Percentiles rank a stretch among this genome's conserved stretches.
Conservation (phyloP, 2,113 vertebrate species). For the Eulacestoma nigropectus region DNA sequence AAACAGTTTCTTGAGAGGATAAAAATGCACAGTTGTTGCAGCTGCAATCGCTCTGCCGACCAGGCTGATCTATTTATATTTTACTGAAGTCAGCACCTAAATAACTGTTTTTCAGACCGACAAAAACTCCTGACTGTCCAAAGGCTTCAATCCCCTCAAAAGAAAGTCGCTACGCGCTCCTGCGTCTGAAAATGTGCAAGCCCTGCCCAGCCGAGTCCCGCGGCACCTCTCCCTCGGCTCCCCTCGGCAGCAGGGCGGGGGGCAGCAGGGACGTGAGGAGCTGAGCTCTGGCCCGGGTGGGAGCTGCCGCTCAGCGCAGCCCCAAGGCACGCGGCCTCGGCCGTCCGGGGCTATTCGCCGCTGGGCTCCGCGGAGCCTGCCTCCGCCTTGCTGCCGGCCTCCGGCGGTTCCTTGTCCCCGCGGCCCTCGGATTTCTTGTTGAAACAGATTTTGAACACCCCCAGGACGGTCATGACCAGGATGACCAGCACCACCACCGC, state of each 20-base stretch:
- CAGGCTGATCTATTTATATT: neutral
- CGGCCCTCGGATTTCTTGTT: neutral
- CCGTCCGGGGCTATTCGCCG: neutral
- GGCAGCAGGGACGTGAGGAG: neutral
- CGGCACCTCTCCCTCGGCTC: neutral
- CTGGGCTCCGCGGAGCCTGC: neutral
- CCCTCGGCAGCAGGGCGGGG: neutral
- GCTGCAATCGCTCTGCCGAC: neutral
- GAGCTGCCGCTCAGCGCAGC: neutral
- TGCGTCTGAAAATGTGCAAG: neutral
- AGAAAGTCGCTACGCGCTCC: neutral
- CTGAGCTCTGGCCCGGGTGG: neutral
- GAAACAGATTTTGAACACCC: constrained; percentile 70
- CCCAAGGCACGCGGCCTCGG: neutral
- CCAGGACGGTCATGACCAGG: constrained; percentile 65
- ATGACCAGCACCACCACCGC: constrained; percentile 67
- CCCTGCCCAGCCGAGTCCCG: neutral
- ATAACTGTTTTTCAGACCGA: neutral
- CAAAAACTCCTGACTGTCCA: neutral
- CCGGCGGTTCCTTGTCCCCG: neutral
- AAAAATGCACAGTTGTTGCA: neutral
- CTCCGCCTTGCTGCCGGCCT: neutral
- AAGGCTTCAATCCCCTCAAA: neutral
- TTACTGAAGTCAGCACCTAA: neutral
- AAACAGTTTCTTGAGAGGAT: neutral